These are phyloP conservation scores for Rutilus rutilus DNA, from an alignment of 2,113 vertebrate genomes.

Conservation along the genomic window DNA sequence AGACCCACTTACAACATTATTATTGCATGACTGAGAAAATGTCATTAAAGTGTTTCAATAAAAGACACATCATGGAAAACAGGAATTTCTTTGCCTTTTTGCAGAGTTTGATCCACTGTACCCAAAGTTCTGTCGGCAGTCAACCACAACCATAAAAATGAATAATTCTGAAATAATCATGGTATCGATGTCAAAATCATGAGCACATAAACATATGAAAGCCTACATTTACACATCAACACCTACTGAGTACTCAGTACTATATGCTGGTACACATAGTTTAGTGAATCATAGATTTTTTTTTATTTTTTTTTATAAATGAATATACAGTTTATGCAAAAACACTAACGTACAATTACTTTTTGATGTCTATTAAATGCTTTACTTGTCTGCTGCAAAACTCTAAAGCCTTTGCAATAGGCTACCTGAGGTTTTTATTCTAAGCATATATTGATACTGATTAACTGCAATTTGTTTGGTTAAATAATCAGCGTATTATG, in stretches of 20 bases:
- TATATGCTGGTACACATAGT: not conserved
- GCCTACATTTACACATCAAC: not conserved
- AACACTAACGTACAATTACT: no score
- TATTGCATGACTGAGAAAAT: not conserved
- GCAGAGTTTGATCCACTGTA: not conserved
- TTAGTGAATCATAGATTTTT: not conserved
- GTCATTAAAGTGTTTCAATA: slow-evolving; percentile 2
- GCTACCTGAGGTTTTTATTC: no score
- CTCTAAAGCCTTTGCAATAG: no score
- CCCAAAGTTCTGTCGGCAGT: not conserved
- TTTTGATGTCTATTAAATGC: no score
- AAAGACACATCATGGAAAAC: slow-evolving; percentile 14
- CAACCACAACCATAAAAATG: not conserved
- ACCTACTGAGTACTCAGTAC: not conserved
- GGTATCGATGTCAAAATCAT: not conserved
- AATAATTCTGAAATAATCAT: not conserved
- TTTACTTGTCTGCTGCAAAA: no score
- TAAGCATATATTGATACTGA: no score
- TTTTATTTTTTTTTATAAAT: no score
- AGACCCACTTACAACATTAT: slow-evolving; percentile 16
- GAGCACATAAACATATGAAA: not conserved
- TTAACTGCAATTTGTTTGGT: not conserved
- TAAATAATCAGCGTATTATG: not conserved
- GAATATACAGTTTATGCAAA: no score
- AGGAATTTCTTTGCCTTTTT: not conserved